Evolutionary conservation across 2,113 vertebrate genomes (phyloP), one percentile per base, ranked within the genome.

Genomic region (Brachyistius frenatus): DNA sequence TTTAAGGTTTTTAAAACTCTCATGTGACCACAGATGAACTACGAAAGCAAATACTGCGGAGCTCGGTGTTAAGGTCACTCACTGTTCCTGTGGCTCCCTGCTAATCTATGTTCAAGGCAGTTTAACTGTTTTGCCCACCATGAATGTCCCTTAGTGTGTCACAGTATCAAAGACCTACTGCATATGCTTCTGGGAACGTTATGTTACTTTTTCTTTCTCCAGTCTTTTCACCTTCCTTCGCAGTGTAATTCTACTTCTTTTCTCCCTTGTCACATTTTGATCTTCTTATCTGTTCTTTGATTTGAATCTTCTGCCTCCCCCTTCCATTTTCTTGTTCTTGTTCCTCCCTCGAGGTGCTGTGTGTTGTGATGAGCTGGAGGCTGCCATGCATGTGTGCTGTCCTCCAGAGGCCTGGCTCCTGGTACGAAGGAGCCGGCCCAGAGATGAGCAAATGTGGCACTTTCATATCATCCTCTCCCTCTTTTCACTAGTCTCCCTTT

Each of bases 381-480:
- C 73, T 62, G 70, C 78, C 54, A 9, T 76, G 60, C 67, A 41
- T 74, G 76, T 66, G 71, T 9, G 66, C 60, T 44, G 55, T 84
- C 57, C 83, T 86, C 87, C 66, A 72, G 76, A 84, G 74, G 79
- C 75, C 50, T n/a, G 73, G 57, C 75, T 81, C 73, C 73, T 76
- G 70, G 57, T 80, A 69, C 58, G 11, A 73, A 76, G 80, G 44
- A 84, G 78, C 23, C 5, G 84, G 63, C 74, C 79, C 73, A 76
- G 87, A 81, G 84, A 87, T 86, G 87, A 92, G 30, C 87, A 89
- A 88, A 84, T 86, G 83, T 91, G 87, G 86, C 88, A 73, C 80
- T 78, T 62, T 56, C 47, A 58, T 66, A 55, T 66, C 77, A 52
- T 77, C 69, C 30, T 61, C 69, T 57, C 68, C 63, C 53, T 73